Conservation (phyloP, 2,888 invertebrate species). For the Oconnorella tubifera region DNA sequence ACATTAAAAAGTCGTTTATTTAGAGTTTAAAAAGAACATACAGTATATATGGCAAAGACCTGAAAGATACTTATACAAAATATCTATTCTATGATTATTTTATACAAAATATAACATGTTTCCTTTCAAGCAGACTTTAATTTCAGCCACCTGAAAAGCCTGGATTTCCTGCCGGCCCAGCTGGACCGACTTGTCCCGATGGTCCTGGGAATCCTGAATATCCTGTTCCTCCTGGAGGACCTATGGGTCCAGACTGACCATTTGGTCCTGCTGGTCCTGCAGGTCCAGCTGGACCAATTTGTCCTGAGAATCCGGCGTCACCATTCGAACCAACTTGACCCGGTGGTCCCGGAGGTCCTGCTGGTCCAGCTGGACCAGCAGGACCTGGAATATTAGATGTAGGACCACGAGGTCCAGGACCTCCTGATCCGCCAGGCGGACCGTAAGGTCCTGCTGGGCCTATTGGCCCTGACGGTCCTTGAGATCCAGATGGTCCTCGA, state of each 20-base stretch:
- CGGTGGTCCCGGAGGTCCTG: constrained; percentile 12
- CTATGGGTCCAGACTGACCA: constrained; percentile 49
- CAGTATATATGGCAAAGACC: no score
- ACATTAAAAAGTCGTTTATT: no score
- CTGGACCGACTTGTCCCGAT: background rate
- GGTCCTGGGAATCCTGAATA: constrained; percentile 22
- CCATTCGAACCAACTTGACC: constrained; percentile 15
- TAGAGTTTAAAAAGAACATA: no score
- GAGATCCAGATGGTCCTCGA: constrained; percentile 19
- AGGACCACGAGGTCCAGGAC: constrained; percentile 33
- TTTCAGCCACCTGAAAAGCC: background rate
- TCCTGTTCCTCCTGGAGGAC: constrained; percentile 43
- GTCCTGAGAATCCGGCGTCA: constrained; percentile 6
- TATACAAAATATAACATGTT: no score
- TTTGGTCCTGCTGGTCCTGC: constrained; percentile 17
- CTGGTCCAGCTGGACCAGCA: constrained; percentile 15
- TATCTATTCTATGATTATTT: no score
- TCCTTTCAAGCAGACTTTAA: no score
- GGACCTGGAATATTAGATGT: constrained; percentile 8
- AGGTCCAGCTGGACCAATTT: constrained; percentile 4
- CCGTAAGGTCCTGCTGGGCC: constrained; percentile 30
- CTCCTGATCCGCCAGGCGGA: constrained; percentile 29
- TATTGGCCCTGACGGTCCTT: constrained; percentile 18
- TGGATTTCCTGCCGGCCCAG: background rate
- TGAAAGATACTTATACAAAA: no score